A percentile compares a stretch with the other conserved stretches of the same genome.
These are phyloP conservation scores for Aethes cnicana DNA, from an alignment of 2,888 invertebrate species.

Conservation along the genomic window DNA sequence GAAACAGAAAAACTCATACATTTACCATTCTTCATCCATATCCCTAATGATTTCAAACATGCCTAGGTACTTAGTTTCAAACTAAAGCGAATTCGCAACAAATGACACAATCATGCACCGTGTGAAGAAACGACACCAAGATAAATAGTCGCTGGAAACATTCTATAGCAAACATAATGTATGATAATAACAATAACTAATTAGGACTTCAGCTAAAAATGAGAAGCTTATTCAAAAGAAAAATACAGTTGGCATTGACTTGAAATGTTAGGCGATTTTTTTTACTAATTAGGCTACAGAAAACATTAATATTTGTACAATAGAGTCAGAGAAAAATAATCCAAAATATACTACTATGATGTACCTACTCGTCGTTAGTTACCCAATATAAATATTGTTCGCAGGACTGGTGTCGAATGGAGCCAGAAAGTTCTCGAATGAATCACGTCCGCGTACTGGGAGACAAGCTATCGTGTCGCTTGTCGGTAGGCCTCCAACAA, in stretches of 20 bases:
- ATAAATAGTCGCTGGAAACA: conserved; percentile 16
- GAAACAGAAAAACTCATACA: too few relatives aligned
- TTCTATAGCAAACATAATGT: conserved; percentile 9
- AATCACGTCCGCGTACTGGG: too few relatives aligned
- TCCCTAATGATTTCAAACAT: too few relatives aligned
- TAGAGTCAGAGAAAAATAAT: neutral
- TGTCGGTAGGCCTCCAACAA: too few relatives aligned
- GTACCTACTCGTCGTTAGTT: too few relatives aligned
- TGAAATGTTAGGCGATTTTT: neutral
- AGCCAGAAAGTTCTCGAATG: too few relatives aligned
- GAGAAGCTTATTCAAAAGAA: conserved; percentile 9
- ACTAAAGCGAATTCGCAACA: conserved; percentile 16
- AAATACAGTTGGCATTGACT: conserved; percentile 17
- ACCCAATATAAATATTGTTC: too few relatives aligned
- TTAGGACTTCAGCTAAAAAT: conserved; percentile 13
- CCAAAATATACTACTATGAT: too few relatives aligned
- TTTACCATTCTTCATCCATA: too few relatives aligned
- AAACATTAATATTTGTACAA: too few relatives aligned
- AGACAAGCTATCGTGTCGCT: too few relatives aligned
- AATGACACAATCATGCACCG: conserved; percentile 25
- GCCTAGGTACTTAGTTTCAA: neutral
- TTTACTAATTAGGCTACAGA: neutral
- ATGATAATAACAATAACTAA: conserved; percentile 16
- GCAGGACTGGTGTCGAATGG: too few relatives aligned
- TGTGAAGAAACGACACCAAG: conserved; percentile 28